A percentile compares a stretch with the other conserved stretches of the same genome.
Conservation (phyloP, 2,888 invertebrate species). For the Argyresthia albistria region DNA sequence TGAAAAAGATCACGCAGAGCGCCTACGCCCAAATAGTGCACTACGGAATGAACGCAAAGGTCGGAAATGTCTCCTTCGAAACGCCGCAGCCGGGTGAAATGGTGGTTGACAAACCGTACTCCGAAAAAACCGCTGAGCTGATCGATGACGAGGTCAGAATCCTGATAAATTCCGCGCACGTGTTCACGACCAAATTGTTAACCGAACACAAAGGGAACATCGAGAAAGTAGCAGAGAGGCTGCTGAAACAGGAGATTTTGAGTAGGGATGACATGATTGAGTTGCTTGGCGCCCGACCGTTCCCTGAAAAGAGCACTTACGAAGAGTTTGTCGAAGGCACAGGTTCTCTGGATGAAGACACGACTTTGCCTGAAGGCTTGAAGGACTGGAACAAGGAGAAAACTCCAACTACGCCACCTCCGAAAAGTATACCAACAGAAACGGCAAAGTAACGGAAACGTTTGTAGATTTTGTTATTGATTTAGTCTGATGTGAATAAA, state of each 20-base stretch:
- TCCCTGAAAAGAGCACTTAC: constrained; percentile 98
- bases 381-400: constrained; percentile 93
- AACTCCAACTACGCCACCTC: constrained; percentile 24
- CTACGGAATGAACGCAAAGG: constrained; percentile 97
- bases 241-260: constrained; percentile 94
- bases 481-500: constrained; percentile 42
- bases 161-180: constrained; percentile 77
- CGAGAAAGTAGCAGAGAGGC: constrained; percentile 87
- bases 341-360: constrained; percentile 98
- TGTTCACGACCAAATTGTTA: constrained; percentile 84
- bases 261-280: constrained; percentile 98
- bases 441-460: constrained; percentile 37
- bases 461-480: constrained; percentile 38
- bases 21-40: constrained; percentile 98
- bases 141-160: constrained; percentile 92
- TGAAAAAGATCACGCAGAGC: constrained; percentile 97
- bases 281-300: constrained; percentile 93
- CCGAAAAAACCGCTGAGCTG: constrained; percentile 95
- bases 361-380: constrained; percentile 93
- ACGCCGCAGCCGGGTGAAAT: constrained; percentile 95
- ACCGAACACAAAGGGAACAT: constrained; percentile 87
- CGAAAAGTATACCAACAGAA: constrained; percentile 35
- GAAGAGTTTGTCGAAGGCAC: constrained; percentile 99
- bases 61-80: constrained; percentile 97
- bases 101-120: constrained; percentile 96